Conservation (phyloP, 2,113 vertebrate genomes). For the Calonectris borealis region DNA sequence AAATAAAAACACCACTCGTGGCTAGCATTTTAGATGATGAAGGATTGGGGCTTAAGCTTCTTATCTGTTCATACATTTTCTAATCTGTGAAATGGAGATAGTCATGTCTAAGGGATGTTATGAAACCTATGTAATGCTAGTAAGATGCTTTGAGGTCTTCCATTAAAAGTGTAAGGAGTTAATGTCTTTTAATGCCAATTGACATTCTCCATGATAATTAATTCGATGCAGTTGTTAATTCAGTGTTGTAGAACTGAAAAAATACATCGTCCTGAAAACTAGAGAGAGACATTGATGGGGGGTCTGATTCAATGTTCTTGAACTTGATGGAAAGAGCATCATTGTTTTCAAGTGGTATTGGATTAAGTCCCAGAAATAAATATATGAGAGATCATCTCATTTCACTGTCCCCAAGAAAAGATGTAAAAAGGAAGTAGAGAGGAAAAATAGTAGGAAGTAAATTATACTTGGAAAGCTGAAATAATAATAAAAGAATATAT, state of each 20-base stretch:
- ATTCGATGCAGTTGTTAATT: not conserved
- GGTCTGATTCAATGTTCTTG: not conserved
- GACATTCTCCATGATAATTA: not conserved
- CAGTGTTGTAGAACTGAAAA: not conserved
- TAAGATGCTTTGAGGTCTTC: not conserved
- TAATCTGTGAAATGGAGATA: constrained; percentile 11
- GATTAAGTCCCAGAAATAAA: not conserved
- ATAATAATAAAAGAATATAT: not conserved
- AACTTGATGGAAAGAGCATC: not conserved
- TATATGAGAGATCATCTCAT: not conserved
- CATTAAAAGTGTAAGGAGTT: not conserved
- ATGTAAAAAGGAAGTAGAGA: not conserved
- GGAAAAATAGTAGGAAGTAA: not conserved
- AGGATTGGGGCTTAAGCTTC: constrained; percentile 1
- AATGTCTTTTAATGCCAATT: not conserved
- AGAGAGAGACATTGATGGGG: not conserved
- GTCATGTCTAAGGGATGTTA: not conserved
- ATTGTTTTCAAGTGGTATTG: not conserved
- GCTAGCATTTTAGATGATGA: not conserved
- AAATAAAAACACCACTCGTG: not conserved
- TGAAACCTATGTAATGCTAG: not conserved
- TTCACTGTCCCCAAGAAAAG: not conserved
- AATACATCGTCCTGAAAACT: not conserved
- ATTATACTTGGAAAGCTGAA: not conserved
- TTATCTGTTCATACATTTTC: constrained; percentile 22